Evolutionary conservation across 2,888 invertebrate genomes (phyloP).

Genomic region (Ceraclea dissimilis): DNA sequence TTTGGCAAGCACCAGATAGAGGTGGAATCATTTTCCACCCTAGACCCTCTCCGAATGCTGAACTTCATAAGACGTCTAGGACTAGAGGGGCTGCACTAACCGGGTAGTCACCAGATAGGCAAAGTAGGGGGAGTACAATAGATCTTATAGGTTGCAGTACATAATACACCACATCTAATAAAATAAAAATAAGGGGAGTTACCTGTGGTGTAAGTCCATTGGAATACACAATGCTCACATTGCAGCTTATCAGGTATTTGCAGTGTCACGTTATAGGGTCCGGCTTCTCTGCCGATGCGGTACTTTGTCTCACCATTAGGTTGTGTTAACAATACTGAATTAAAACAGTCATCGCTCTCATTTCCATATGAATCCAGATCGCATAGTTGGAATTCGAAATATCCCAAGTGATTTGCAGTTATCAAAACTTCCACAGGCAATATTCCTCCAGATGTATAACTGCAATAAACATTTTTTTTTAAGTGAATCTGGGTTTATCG

Average conservation of each 20-base stretch:
- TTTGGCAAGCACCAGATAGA: too few relatives aligned
- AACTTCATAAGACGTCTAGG: too few relatives aligned
- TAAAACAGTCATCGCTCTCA: slow-evolving; percentile 48
- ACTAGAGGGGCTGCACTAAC: too few relatives aligned
- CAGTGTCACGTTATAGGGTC: slow-evolving; percentile 30
- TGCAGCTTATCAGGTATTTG: slow-evolving; percentile 37
- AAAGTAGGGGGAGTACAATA: too few relatives aligned
- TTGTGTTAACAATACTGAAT: slow-evolving; percentile 32
- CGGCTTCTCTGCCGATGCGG: slow-evolving; percentile 18
- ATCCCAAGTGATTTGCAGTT: slow-evolving; percentile 43
- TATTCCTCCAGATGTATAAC: slow-evolving; percentile 27
- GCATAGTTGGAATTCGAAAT: slow-evolving; percentile 44
- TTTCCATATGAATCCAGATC: slow-evolving; percentile 34
- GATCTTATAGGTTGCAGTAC: too few relatives aligned
- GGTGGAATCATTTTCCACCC: too few relatives aligned
- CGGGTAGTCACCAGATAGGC: too few relatives aligned
- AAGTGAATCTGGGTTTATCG: too few relatives aligned
- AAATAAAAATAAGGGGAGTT: too few relatives aligned
- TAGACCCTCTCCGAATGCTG: too few relatives aligned
- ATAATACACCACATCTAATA: too few relatives aligned
- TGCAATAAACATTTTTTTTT: too few relatives aligned
- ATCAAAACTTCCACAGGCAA: slow-evolving; percentile 34
- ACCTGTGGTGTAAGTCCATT: slow-evolving; percentile 48
- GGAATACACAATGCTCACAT: slow-evolving; percentile 48
- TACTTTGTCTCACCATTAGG: slow-evolving; percentile 29